A percentile compares a stretch with the other conserved stretches of the same genome.
phyloP scores from a whole-genome alignment of 2,797 vertebrate species.

The Nannoperca obscura region DNA sequence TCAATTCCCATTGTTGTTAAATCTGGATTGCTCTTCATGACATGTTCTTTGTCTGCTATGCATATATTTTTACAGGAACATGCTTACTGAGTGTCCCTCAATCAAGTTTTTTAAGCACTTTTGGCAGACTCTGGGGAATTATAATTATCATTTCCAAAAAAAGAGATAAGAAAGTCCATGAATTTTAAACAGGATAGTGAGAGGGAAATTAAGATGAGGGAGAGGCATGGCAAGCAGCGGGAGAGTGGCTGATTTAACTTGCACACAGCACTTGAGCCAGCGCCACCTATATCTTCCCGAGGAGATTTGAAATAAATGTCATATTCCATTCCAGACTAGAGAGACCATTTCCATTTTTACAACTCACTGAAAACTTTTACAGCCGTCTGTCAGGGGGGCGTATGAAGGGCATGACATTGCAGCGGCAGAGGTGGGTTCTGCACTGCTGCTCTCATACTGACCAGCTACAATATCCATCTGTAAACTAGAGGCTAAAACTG shows the following conservation, averaged over 20 bases:
- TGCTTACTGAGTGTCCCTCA: slow-evolving; percentile 62
- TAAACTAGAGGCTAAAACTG: slow-evolving; percentile 33
- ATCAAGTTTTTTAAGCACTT: slow-evolving; percentile 77
- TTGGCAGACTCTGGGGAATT: slow-evolving; percentile 76
- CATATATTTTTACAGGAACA: slow-evolving; percentile 62
- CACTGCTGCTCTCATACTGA: slow-evolving; percentile 54
- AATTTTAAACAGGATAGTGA: slow-evolving; percentile 86
- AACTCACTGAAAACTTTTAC: slow-evolving; percentile 85
- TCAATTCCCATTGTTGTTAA: slow-evolving; percentile 25
- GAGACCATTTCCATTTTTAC: slow-evolving; percentile 87
- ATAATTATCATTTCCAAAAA: slow-evolving; percentile 80
- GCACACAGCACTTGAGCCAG: slow-evolving; percentile 48
- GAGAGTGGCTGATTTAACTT: slow-evolving; percentile 72
- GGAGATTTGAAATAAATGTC: slow-evolving; percentile 85
- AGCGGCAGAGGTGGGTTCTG: slow-evolving; percentile 37
- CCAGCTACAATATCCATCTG: slow-evolving; percentile 24
- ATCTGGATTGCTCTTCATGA: slow-evolving; percentile 39
- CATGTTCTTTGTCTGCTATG: slow-evolving; percentile 51
- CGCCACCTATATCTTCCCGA: slow-evolving; percentile 70
- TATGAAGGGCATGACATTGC: slow-evolving; percentile 82
- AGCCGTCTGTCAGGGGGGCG: slow-evolving; percentile 81
- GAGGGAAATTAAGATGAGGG: slow-evolving; percentile 76
- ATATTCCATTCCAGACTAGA: slow-evolving; percentile 80
- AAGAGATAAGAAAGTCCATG: slow-evolving; percentile 86
- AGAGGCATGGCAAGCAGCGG: slow-evolving; percentile 37